A percentile compares a stretch with the other conserved stretches of the same genome.
Conservation (phyloP, 1,140 invertebrate genomes). For the Eumeta japonica region DNA sequence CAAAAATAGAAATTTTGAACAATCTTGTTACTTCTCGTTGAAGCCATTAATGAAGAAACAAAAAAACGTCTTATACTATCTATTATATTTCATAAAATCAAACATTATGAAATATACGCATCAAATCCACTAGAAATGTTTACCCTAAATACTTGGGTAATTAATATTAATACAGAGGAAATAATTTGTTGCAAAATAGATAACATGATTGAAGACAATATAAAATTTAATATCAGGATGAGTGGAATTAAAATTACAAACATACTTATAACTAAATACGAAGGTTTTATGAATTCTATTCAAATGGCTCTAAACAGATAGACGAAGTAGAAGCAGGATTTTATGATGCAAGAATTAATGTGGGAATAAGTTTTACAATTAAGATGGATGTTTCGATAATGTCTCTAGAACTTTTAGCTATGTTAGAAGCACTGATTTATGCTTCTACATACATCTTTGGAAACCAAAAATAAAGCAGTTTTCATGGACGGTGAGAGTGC, state of each 20-base stretch:
- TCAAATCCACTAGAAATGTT: conserved; percentile 1
- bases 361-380: not conserved
- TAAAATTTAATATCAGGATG: not conserved
- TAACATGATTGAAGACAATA: not conserved
- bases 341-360: conserved; percentile 1
- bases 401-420: conserved; percentile 4
- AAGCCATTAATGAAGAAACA: not conserved
- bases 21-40: not conserved
- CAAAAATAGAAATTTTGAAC: too few relatives aligned
- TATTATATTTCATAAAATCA: not conserved
- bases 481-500: conserved; percentile 2
- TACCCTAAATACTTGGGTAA: conserved; percentile 6
- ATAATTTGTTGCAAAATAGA: not conserved
- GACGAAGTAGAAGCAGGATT: conserved; percentile 2
- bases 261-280: not conserved
- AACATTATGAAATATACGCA: not conserved
- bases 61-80: not conserved
- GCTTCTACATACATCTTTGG: not conserved
- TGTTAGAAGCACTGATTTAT: conserved; percentile 6
- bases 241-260: not conserved
- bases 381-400: conserved; percentile 3
- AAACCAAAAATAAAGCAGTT: not conserved
- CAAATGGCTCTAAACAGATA: conserved; percentile 4
- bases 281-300: conserved; percentile 4
- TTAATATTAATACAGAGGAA: not conserved